Evolutionary conservation across 2,888 invertebrate genomes (phyloP).

Genomic region (Eristalinus aeneus): DNA sequence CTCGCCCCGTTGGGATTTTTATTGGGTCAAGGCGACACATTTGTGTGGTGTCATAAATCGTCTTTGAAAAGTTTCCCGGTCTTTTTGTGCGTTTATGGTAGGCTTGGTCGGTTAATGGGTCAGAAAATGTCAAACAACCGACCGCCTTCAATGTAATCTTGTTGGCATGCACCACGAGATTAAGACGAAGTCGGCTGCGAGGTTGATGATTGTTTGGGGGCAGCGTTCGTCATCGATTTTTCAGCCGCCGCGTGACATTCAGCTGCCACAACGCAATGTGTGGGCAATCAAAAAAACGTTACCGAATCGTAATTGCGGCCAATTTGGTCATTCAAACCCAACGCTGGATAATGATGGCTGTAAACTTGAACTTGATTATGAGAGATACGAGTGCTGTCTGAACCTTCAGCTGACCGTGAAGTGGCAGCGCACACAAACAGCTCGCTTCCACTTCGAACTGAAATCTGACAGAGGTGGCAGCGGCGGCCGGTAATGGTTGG

Average conservation of each 20-base stretch:
- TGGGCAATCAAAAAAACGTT: constrained; percentile 29
- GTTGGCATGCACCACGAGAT: not conserved
- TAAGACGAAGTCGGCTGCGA: not conserved
- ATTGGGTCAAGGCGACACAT: constrained; percentile 64
- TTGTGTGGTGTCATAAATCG: constrained; percentile 37
- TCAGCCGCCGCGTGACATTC: not conserved
- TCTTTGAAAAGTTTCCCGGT: constrained; percentile 26
- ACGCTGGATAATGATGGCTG: not conserved
- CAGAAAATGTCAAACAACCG: constrained; percentile 19
- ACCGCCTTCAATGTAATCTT: not conserved
- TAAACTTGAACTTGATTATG: constrained; percentile 46
- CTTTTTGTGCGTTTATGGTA: constrained; percentile 17
- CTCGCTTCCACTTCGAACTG: not conserved
- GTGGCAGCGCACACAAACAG: not conserved
- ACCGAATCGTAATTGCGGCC: constrained; percentile 6
- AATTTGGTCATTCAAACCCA: not conserved
- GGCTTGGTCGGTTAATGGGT: constrained; percentile 27
- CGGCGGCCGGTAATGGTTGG: too few species aligned
- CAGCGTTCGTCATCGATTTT: not conserved
- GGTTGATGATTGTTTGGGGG: not conserved
- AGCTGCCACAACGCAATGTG: not conserved
- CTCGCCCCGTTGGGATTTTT: constrained; percentile 10
- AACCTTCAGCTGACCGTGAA: not conserved
- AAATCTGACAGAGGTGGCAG: not conserved
- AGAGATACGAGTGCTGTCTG: not conserved